Evolutionary conservation across 2,113 vertebrate species (phyloP), one percentile per base, ranked within the genome.

Genomic region (Phalacrocorax pelagicus): DNA sequence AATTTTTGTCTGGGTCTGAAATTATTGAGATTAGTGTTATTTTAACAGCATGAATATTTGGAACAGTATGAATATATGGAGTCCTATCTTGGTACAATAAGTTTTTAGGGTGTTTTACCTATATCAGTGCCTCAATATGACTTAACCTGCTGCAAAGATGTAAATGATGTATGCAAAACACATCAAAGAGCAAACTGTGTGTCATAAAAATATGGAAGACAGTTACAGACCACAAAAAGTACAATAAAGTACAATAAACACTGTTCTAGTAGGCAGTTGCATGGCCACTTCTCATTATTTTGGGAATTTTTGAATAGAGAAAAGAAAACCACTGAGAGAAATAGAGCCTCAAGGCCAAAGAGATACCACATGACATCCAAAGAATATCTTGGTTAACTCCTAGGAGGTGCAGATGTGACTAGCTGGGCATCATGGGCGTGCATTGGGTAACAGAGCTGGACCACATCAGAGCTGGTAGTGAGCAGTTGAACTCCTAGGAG

Each of bases 371-470:
- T 38, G 32, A 15, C 20, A 47, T 65, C 11, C 9, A 49, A 52
- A 78, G 9, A 7, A 81, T 19, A 65, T 34, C 13, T 51, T n/a
- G n/a, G 12, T 29, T 47, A 40, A 70, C 5, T 92, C 21, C 18
- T 27, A 2, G 10, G 18, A 27, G 3, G 29, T 63, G 17, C 2
- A 63, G 32, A 26, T 22, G 10, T 73, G 34, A 32, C 22, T 44
- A 7, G 15, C 7, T 78, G 20, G 13, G 11, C 1, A 2, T 34
- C 36, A 38, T 4, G 3, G 18, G 5, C 14, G 1, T 15, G 11
- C 34, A 12, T 44, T 42, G 46, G 32, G 10, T 20, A 75, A 18
- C 9, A 86, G 32, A 77, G 5, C 5, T 78, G 85, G 23, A 61
- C 15, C 18, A 8, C 27, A 29, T 47, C 44, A 32, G 47, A 90